Conservation (phyloP, 2,113 vertebrate genomes). For the Mionectes macconnelli region DNA sequence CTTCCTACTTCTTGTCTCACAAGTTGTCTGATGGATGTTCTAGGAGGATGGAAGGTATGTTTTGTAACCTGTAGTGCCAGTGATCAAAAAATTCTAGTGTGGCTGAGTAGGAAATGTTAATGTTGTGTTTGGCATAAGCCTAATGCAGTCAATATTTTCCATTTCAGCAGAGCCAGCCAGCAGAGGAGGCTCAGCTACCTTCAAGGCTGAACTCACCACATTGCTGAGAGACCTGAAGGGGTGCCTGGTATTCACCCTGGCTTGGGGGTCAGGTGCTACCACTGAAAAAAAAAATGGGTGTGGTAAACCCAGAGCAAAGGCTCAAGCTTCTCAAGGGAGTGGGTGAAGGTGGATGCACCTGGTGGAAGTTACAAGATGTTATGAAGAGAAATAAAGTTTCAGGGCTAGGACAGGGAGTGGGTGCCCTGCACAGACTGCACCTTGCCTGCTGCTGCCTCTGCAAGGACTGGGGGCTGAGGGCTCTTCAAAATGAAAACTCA, state of each 20-base stretch:
- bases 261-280: background rate
- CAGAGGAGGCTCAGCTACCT: background rate
- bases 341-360: background rate
- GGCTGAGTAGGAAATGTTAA: background rate
- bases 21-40: background rate
- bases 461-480: background rate
- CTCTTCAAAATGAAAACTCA: background rate
- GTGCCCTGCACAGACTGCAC: background rate
- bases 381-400: background rate
- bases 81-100: background rate
- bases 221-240: background rate
- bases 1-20: background rate
- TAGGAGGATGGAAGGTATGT: background rate
- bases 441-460: background rate
- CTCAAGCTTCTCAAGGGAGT: background rate
- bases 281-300: background rate
- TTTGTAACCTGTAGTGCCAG: background rate
- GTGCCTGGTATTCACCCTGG: background rate
- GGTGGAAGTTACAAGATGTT: background rate
- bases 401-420: background rate
- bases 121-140: background rate
- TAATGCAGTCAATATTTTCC: background rate
- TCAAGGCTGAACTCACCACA: background rate
- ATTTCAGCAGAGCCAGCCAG: background rate
- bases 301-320: background rate